phyloP scores from a whole-genome alignment of 2,797 vertebrate species.

The Sebastes nivosus region DNA sequence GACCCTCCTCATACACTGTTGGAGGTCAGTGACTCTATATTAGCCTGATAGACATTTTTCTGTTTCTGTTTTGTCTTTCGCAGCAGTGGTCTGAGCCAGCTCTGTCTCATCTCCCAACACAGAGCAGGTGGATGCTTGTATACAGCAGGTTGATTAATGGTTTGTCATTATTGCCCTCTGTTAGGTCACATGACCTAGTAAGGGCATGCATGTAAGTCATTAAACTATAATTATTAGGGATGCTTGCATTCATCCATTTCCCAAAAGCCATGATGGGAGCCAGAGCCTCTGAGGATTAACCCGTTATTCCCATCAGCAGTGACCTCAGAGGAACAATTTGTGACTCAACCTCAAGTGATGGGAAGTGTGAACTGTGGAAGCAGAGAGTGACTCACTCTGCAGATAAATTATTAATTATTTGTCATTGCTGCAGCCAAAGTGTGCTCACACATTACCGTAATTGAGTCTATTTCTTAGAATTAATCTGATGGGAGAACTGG shows the following conservation, averaged over 20 bases:
- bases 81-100: not conserved
- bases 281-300: conserved; percentile 4
- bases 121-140: conserved; percentile 10
- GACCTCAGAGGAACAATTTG: conserved; percentile 36
- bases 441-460: conserved; percentile 8
- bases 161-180: conserved; percentile 6
- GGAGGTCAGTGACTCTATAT: not conserved
- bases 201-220: conserved; percentile 19
- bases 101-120: not conserved
- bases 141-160: conserved; percentile 26
- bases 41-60: not conserved
- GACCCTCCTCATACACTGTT: not conserved
- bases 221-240: conserved; percentile 19
- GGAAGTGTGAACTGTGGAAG: conserved; percentile 33
- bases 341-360: conserved; percentile 60
- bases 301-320: conserved; percentile 16
- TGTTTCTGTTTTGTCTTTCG: not conserved
- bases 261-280: conserved; percentile 30
- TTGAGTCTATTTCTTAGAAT: not conserved
- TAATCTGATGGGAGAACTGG: conserved; percentile 20
- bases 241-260: conserved; percentile 37
- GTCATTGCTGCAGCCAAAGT: conserved; percentile 5
- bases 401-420: conserved; percentile 13
- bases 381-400: conserved; percentile 20
- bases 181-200: conserved; percentile 17